Conservation (phyloP, 2,113 vertebrate genomes). For the Thinocorus orbignyianus region DNA sequence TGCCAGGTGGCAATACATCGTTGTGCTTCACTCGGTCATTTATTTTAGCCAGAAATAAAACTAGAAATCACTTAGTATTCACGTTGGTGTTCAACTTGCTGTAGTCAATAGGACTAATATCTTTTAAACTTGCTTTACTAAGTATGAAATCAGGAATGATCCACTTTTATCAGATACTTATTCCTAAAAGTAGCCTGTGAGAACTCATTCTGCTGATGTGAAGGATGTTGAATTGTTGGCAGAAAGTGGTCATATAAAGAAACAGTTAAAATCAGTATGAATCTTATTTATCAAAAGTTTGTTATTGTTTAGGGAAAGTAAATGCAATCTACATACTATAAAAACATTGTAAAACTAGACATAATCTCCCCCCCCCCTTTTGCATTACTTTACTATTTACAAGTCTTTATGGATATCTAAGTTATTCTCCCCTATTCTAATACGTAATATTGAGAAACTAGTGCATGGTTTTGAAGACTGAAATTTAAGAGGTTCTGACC, state of each 20-base stretch:
- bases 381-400: rapidly evolving
- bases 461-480: not conserved
- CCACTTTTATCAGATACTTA: not conserved
- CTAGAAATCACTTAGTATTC: not conserved
- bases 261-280: not conserved
- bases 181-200: not conserved
- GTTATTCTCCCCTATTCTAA: not conserved
- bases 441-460: not conserved
- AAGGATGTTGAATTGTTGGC: not conserved
- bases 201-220: not conserved
- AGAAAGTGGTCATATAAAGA: not conserved
- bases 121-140: not conserved
- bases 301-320: not conserved
- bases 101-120: not conserved
- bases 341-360: not conserved
- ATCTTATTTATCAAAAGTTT: not conserved
- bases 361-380: rapidly evolving
- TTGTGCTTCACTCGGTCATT: not conserved
- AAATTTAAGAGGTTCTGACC: not conserved
- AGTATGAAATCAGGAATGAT: not conserved
- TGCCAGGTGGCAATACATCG: not conserved
- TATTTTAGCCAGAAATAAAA: not conserved
- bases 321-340: not conserved
- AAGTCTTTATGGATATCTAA: not conserved
- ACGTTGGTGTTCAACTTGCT: not conserved